Evolutionary conservation across 2,888 invertebrate species (phyloP).

Genomic region (Leuctra nigra): DNA sequence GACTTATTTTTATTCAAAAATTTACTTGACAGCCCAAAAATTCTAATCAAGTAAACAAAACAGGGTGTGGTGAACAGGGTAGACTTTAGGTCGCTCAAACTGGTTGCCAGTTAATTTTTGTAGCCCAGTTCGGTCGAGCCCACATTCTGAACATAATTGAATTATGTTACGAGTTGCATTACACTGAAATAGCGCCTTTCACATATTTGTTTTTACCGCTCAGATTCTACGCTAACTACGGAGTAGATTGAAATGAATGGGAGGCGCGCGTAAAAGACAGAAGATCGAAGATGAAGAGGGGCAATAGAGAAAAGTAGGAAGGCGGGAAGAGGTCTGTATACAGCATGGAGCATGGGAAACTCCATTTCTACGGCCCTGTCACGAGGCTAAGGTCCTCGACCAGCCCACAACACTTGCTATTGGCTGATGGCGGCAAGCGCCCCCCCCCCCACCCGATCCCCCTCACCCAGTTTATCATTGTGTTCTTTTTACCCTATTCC

Average conservation of each 20-base stretch:
- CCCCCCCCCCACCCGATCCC: conserved; percentile 10
- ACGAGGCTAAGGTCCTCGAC: conserved; percentile 27
- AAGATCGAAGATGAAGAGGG: not conserved
- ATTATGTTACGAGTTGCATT: too few species aligned
- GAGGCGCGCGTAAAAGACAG: conserved; percentile 10
- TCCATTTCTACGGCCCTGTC: conserved; percentile 20
- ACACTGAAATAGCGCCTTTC: too few species aligned
- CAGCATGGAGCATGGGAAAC: not conserved
- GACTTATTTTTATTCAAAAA: too few species aligned
- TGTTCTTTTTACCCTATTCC: conserved; percentile 22
- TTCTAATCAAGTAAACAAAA: not conserved
- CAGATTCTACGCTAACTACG: too few species aligned
- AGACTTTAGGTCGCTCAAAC: not conserved
- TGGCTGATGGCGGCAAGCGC: conserved; percentile 6
- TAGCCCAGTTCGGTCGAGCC: conserved; percentile 4
- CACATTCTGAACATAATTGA: not conserved
- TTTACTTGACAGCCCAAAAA: conserved; percentile 11
- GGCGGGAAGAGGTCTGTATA: conserved; percentile 27
- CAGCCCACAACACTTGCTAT: conserved; percentile 16
- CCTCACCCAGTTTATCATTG: conserved; percentile 20
- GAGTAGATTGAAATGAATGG: not conserved
- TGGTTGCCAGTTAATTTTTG: conserved; percentile 11
- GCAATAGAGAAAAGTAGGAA: conserved; percentile 3
- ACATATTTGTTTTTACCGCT: too few species aligned
- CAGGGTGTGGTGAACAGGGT: not conserved